Conservation (phyloP, 1,140 invertebrate genomes). For the Hesperophylax magnus region DNA sequence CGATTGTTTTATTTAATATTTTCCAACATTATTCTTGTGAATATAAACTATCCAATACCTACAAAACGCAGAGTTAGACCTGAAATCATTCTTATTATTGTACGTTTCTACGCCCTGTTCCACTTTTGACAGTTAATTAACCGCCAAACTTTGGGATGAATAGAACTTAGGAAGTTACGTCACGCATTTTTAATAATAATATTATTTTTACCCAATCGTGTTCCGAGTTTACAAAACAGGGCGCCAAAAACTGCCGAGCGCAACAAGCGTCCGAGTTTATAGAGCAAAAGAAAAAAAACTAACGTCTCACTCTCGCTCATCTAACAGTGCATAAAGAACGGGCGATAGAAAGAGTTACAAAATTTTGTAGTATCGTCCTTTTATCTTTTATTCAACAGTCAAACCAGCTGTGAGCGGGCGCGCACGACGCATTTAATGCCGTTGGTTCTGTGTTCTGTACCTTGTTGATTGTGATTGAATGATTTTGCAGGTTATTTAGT, state of each 20-base stretch:
- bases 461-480: not conserved
- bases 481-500: slow-evolving; percentile 13
- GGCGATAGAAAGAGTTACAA: slow-evolving; percentile 20
- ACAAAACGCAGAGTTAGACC: too few species aligned
- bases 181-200: not conserved
- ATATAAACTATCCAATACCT: too few species aligned
- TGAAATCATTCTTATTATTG: too few species aligned
- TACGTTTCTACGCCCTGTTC: too few species aligned
- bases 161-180: not conserved
- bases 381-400: slow-evolving; percentile 23
- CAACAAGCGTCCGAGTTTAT: slow-evolving; percentile 11
- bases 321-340: not conserved
- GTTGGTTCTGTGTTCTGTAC: not conserved
- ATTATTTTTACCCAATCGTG: not conserved
- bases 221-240: slow-evolving; percentile 17
- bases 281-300: not conserved
- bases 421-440: slow-evolving; percentile 4
- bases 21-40: too few species aligned
- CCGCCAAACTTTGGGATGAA: slow-evolving; percentile 6
- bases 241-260: slow-evolving; percentile 25
- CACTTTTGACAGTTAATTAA: slow-evolving; percentile 26
- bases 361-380: not conserved
- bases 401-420: slow-evolving; percentile 37
- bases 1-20: too few species aligned
- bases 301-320: not conserved